Conservation (phyloP, 1,140 invertebrate species). For the Leptopilina boulardi region DNA sequence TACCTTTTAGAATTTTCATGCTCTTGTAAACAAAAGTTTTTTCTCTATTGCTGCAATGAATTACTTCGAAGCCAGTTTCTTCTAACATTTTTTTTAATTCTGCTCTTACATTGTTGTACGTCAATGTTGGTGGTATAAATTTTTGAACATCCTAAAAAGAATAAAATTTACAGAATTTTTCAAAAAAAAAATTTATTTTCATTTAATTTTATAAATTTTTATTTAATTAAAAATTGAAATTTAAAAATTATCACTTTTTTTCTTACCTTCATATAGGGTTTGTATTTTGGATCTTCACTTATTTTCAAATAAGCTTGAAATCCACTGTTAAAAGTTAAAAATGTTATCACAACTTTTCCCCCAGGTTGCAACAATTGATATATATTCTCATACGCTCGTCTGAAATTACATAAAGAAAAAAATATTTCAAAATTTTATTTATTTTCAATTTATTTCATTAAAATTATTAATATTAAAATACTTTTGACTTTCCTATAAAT, state of each 20-base stretch:
- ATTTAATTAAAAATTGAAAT: not conserved
- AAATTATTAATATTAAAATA: no score
- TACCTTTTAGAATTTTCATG: constrained; percentile 78
- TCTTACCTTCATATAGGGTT: constrained; percentile 79
- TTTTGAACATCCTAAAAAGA: constrained; percentile 63
- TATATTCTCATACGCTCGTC: constrained; percentile 81
- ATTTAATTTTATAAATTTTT: not conserved
- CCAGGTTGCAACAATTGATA: constrained; percentile 79
- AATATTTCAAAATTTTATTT: no score
- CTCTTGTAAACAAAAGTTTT: constrained; percentile 81
- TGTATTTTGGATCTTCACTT: constrained; percentile 79
- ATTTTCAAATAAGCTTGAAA: constrained; percentile 83
- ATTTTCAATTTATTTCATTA: no score
- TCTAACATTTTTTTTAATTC: constrained; percentile 80
- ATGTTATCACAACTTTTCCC: constrained; percentile 83
- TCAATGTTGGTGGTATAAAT: constrained; percentile 70
- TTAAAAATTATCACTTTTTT: not conserved
- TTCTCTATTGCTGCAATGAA: constrained; percentile 80
- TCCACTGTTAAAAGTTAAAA: constrained; percentile 83
- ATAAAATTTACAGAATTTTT: no score
- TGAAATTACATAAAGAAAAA: constrained; percentile 60
- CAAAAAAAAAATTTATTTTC: no score
- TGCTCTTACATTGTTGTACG: constrained; percentile 76
- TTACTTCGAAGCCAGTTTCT: constrained; percentile 81
- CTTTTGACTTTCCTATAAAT: no score